Evolutionary conservation across 92 coral and sea anemone genomes (phyloP), one percentile per base, ranked within the genome.

Genomic region (Porites evermanni): DNA sequence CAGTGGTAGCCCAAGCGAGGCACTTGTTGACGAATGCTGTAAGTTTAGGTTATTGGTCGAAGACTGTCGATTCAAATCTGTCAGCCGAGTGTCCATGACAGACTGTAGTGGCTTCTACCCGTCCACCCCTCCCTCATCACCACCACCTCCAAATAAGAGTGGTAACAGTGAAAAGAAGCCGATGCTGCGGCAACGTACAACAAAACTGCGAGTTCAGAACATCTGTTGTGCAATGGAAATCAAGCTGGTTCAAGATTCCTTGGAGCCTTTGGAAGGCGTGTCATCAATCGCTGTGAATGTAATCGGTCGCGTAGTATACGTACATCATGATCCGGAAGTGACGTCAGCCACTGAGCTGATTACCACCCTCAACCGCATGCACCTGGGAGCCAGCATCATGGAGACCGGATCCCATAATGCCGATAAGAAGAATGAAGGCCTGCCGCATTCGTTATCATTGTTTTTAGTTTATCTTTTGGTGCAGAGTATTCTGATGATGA

Each of bases 351-450:
- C 93, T 32, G 94, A 88, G 63, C 86, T 97, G 53, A 92, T 97
- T 60, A 79, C 64, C 53, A 86, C 89, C 69, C 93, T 97, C 74
- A 97, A 97, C 93, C 75, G 82, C 73, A 88, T 92, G 47, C 98
- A 97, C 75, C 98, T 97, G 67, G 99, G 99, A 8, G 99, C 96
- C 8, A 95, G 97, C 54, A 93, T 97, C 12, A 96, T 97, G 95
- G 99, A 97, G 73, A 91, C 93, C 13, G 99, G 99, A 1, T 86
- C 93, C 7, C 85, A 56, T 52, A 88, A 92, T 20, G 87, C 87
- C 1, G 93, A 86, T n/a, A 87, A 81, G 51, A 83, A 84, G 17
- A 87, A 72, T 17, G 74, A 67, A 24, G 64, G 80, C 53, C 78
- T 95, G 24, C 98, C 99, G 0, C 83, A 17, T 8, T 70, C 88